Conservation (phyloP, 2,113 vertebrate genomes). For the Saccopteryx bilineata region DNA sequence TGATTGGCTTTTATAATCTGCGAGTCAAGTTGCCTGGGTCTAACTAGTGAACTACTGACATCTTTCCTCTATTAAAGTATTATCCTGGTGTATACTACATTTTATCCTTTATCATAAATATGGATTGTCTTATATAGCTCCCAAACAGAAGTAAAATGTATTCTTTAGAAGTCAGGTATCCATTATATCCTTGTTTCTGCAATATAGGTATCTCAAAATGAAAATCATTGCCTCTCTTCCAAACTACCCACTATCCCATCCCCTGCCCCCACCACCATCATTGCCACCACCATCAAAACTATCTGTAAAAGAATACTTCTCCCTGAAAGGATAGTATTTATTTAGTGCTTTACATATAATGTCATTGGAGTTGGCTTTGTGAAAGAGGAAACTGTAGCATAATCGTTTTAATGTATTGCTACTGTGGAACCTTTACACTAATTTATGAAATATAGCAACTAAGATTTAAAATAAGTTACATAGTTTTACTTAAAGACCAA, state of each 20-base stretch:
- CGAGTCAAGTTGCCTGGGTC: slow-evolving; percentile 38
- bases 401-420: slow-evolving; percentile 68
- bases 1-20: slow-evolving; percentile 56
- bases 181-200: slow-evolving; percentile 56
- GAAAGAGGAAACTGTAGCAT: slow-evolving; percentile 58
- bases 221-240: slow-evolving; percentile 47
- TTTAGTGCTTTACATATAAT: slow-evolving; percentile 47
- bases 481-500: slow-evolving; percentile 59
- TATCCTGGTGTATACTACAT: background rate
- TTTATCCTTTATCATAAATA: slow-evolving; percentile 51
- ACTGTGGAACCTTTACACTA: slow-evolving; percentile 57
- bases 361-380: slow-evolving; percentile 65
- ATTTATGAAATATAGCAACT: slow-evolving; percentile 61
- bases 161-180: slow-evolving; percentile 59
- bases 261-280: too few species aligned
- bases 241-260: background rate
- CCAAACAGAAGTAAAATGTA: slow-evolving; percentile 55
- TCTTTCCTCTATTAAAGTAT: slow-evolving; percentile 51
- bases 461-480: slow-evolving; percentile 56
- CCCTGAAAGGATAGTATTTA: slow-evolving; percentile 66
- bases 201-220: slow-evolving; percentile 43
- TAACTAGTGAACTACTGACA: slow-evolving; percentile 22
- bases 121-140: slow-evolving; percentile 19
- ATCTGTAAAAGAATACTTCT: slow-evolving; percentile 49
- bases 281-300: background rate